Evolutionary conservation across 92 coral and sea anemone genomes (phyloP).

Genomic region (Umimayanthus chanpuru): DNA sequence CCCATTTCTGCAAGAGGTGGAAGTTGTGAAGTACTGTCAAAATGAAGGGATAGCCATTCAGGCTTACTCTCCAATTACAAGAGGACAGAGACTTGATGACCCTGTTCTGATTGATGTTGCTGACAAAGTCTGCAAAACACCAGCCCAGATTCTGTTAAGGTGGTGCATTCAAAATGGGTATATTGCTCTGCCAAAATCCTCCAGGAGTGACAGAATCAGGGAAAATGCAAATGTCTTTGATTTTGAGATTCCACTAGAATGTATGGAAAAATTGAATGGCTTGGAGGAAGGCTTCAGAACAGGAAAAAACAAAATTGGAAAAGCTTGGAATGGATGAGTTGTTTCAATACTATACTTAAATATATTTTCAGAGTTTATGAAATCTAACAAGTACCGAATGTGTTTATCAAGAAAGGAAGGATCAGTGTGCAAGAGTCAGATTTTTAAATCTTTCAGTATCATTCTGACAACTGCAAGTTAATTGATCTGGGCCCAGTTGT

Average conservation of each 20-base stretch:
- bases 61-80: conserved; percentile 93
- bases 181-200: conserved; percentile 89
- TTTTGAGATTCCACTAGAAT: conserved; percentile 65
- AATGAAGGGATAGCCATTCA: conserved; percentile 75
- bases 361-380: neutral
- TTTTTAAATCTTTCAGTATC: no score
- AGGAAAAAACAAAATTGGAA: conserved; percentile 78
- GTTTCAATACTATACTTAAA: neutral
- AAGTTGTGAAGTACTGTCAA: conserved; percentile 76
- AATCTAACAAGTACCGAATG: no score
- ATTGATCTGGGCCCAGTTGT: no score
- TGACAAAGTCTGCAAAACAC: conserved; percentile 54
- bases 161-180: conserved; percentile 92
- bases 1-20: conserved; percentile 81
- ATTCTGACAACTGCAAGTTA: no score
- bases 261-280: conserved; percentile 74
- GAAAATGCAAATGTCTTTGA: conserved; percentile 89
- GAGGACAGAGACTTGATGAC: conserved; percentile 83
- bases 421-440: no score
- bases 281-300: conserved; percentile 91
- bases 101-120: conserved; percentile 62
- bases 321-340: conserved; percentile 83
- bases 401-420: no score
- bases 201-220: conserved; percentile 66
- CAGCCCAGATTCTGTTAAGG: conserved; percentile 83